A percentile compares a stretch with the other conserved stretches of the same genome.
phyloP scores from a whole-genome alignment of 2,113 vertebrate genomes.

The Ariopsis seemanni region DNA sequence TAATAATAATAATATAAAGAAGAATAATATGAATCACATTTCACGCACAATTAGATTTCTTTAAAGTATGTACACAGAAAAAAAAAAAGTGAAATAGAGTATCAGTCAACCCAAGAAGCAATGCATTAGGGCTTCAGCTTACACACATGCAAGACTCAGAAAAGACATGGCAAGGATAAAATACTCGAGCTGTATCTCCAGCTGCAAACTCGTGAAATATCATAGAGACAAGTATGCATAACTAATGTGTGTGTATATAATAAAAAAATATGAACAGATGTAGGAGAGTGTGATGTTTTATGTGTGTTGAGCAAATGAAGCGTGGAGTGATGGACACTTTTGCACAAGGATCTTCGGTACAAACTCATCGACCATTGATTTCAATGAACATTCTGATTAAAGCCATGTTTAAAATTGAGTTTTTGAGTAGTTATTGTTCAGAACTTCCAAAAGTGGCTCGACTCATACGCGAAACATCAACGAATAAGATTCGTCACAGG shows the following conservation, averaged over 20 bases:
- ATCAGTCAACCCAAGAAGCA: neutral
- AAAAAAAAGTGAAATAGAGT: neutral
- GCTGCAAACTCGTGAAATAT: neutral
- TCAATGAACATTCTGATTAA: neutral
- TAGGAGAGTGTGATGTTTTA: neutral
- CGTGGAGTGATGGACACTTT: neutral
- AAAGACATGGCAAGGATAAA: neutral
- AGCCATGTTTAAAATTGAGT: neutral
- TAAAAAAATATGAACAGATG: neutral
- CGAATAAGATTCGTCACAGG: neutral
- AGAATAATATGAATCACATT: neutral
- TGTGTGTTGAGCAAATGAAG: neutral
- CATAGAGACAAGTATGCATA: neutral
- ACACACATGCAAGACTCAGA: neutral
- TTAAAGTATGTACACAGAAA: neutral
- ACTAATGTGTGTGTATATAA: too few relatives aligned
- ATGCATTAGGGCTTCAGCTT: neutral
- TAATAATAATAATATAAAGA: neutral
- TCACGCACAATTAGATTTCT: too few relatives aligned
- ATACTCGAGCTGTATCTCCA: neutral
- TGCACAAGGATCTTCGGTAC: neutral
- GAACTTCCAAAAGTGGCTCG: neutral
- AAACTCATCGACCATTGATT: neutral
- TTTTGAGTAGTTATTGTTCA: neutral
- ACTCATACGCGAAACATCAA: neutral